phyloP scores from a whole-genome alignment of 2,888 invertebrate species.

The Drosophila niveifrons region DNA sequence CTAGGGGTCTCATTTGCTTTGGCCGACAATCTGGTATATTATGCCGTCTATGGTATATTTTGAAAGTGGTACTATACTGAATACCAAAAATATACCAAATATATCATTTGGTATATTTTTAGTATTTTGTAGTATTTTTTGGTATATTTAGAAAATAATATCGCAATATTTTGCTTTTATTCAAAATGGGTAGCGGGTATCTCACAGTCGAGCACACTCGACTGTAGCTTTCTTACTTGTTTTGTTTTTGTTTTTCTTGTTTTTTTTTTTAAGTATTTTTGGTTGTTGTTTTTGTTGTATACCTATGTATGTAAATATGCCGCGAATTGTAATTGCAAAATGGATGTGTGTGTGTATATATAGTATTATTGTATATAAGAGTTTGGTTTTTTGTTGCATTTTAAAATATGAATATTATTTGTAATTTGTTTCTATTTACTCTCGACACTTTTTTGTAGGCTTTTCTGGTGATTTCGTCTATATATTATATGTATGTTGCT shows the following conservation, averaged over 20 bases:
- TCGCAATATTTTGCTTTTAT: no score
- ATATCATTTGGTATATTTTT: no score
- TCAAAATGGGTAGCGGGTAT: no score
- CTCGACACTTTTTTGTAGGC: constrained; percentile 60
- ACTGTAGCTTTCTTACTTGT: no score
- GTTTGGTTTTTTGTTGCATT: constrained; percentile 50
- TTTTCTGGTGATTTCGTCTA: constrained; percentile 78
- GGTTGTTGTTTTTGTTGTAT: constrained; percentile 12
- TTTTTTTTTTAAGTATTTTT: not conserved
- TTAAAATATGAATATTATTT: constrained; percentile 76
- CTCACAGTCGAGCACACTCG: no score
- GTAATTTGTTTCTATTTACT: constrained; percentile 40
- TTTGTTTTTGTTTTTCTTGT: constrained; percentile 12
- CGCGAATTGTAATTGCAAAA: constrained; percentile 56
- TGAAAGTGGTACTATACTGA: no score
- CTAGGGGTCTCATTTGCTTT: no score
- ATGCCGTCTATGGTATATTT: no score
- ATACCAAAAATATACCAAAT: no score
- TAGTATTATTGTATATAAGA: constrained; percentile 45
- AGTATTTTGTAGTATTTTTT: no score
- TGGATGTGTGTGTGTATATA: constrained; percentile 46
- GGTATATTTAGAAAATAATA: no score
- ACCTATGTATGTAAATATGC: constrained; percentile 58
- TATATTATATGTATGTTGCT: constrained; percentile 40
- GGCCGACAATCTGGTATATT: no score